Conservation (phyloP, 2,797 vertebrate genomes). For the Hippocampus kuda region DNA sequence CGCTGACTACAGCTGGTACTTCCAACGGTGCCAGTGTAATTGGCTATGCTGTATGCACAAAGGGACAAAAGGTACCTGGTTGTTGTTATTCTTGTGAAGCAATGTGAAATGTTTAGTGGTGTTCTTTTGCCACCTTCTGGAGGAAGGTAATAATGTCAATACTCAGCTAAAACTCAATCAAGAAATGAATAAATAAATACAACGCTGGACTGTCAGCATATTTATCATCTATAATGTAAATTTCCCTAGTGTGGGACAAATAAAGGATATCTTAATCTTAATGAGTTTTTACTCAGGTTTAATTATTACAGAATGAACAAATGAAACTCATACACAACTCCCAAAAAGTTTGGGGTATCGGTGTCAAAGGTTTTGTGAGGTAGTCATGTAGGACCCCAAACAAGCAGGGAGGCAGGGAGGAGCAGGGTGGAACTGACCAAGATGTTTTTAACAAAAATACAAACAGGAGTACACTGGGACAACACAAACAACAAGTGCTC, state of each 20-base stretch:
- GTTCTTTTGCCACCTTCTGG: conserved; percentile 59
- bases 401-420: too few species aligned
- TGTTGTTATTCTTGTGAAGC: neutral
- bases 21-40: conserved; percentile 90
- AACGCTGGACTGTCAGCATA: neutral
- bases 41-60: conserved; percentile 88
- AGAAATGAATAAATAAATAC: neutral
- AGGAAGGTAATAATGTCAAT: conserved; percentile 20
- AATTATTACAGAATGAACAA: too few species aligned
- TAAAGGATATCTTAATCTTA: too few species aligned
- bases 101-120: conserved; percentile 9
- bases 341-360: neutral
- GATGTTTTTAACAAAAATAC: too few species aligned
- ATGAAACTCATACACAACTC: neutral
- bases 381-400: too few species aligned
- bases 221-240: neutral
- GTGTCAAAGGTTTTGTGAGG: too few species aligned
- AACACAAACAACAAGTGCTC: too few species aligned
- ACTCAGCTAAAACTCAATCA: neutral
- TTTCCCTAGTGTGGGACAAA: too few species aligned
- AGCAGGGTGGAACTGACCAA: too few species aligned
- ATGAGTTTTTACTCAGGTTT: too few species aligned
- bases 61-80: conserved; percentile 83
- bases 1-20: conserved; percentile 77
- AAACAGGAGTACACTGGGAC: too few species aligned